phyloP scores from a whole-genome alignment of 2,797 vertebrate species.

The Melanogrammus aeglefinus region DNA sequence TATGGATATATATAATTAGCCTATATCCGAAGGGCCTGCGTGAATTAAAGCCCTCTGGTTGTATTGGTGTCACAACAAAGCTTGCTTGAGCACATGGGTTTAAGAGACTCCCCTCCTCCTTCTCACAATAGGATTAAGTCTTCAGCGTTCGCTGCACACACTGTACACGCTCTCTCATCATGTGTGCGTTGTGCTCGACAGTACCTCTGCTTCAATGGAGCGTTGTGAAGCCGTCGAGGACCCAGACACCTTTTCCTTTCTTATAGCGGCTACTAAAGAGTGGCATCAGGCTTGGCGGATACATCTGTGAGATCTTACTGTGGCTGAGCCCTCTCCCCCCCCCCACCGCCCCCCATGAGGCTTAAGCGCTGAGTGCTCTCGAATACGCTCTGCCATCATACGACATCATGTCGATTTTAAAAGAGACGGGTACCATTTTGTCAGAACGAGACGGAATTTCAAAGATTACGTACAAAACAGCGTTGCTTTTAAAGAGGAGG shows the following conservation, averaged over 20 bases:
- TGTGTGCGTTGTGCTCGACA: no score
- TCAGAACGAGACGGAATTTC: no score
- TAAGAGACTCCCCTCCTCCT: slow-evolving; percentile 20
- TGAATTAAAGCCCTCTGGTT: slow-evolving; percentile 25
- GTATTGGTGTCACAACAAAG: slow-evolving; percentile 48
- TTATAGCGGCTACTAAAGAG: background rate
- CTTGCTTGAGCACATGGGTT: slow-evolving; percentile 10
- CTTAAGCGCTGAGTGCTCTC: background rate
- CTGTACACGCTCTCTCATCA: background rate
- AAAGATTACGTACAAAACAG: background rate
- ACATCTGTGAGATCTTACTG: background rate
- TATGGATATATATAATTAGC: no score
- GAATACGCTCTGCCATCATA: background rate
- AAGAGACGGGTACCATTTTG: background rate
- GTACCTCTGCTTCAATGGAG: background rate
- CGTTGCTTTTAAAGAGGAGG: background rate
- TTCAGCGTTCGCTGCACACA: background rate
- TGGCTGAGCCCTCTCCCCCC: background rate
- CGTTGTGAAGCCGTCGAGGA: background rate
- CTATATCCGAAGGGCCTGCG: no score
- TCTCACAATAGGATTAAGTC: background rate
- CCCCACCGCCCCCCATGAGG: no score
- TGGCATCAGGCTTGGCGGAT: background rate
- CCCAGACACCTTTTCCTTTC: background rate
- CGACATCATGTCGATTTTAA: background rate